Evolutionary conservation across 1,140 invertebrate species (phyloP).

Genomic region (Lepidurus couesii): DNA sequence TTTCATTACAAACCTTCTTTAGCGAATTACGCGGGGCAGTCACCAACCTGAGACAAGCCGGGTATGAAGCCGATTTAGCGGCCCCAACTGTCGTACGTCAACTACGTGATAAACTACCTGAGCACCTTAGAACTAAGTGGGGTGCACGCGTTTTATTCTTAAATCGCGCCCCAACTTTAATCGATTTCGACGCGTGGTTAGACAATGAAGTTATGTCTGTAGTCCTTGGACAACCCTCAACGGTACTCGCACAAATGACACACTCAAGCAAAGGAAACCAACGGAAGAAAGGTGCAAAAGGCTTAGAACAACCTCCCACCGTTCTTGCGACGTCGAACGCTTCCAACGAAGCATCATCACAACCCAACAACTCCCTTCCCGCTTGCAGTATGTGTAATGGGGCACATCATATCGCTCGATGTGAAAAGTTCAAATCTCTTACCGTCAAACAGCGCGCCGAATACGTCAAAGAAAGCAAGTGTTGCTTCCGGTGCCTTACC

Average conservation of each 20-base stretch:
- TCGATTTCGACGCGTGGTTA: conserved; percentile 26
- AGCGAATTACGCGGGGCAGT: conserved; percentile 1
- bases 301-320: neutral
- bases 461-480: neutral
- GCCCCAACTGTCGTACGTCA: neutral
- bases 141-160: neutral
- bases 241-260: neutral
- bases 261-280: conserved; percentile 3
- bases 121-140: conserved; percentile 11
- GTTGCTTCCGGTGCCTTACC: neutral
- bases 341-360: neutral
- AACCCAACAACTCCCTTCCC: neutral
- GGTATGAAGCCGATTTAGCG: neutral
- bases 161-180: conserved; percentile 7
- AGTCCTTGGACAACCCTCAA: neutral
- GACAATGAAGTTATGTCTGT: conserved; percentile 23
- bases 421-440: conserved; percentile 13
- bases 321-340: neutral
- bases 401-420: neutral
- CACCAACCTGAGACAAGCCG: conserved; percentile 8
- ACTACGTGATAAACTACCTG: neutral
- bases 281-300: neutral
- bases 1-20: conserved; percentile 17
- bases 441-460: neutral
- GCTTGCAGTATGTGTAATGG: neutral